Evolutionary conservation across 2,888 invertebrate genomes (phyloP).

Genomic region (Lagria hirta): DNA sequence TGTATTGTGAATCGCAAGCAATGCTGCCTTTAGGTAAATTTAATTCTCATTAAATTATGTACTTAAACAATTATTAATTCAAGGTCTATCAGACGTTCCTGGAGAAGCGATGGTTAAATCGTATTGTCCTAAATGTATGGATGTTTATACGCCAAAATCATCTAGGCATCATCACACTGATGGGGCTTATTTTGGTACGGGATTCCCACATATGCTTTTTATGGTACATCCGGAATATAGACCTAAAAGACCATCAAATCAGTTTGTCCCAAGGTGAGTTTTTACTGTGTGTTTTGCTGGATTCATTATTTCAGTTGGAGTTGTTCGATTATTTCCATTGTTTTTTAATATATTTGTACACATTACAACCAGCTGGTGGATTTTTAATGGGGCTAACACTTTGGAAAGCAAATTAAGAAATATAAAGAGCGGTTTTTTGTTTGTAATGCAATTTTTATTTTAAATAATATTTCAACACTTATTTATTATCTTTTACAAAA

Average conservation of each 20-base stretch:
- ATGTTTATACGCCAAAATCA: slow-evolving; percentile 98
- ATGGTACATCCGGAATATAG: slow-evolving; percentile 99
- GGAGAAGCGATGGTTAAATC: slow-evolving; percentile 99
- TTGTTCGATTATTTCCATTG: slow-evolving; percentile 2
- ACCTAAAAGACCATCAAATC: slow-evolving; percentile 93
- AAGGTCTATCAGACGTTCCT: slow-evolving; percentile 95
- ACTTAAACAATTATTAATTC: slow-evolving; percentile 21
- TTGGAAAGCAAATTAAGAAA: too few relatives aligned
- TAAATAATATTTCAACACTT: too few relatives aligned
- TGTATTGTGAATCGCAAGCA: slow-evolving; percentile 97
- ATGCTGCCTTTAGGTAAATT: slow-evolving; percentile 96
- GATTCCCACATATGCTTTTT: slow-evolving; percentile 99
- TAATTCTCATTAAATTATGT: too few relatives aligned
- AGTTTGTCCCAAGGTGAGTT: slow-evolving; percentile 96
- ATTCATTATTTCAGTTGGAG: slow-evolving; percentile 5
- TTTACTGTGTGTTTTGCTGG: too few relatives aligned
- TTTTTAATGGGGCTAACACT: neutral
- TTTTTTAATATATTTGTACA: too few relatives aligned
- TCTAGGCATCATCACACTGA: slow-evolving; percentile 98
- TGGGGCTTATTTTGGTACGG: slow-evolving; percentile 99
- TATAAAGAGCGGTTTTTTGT: too few relatives aligned
- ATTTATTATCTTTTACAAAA: too few relatives aligned
- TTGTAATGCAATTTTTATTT: too few relatives aligned
- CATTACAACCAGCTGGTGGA: too few relatives aligned
- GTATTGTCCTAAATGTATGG: slow-evolving; percentile 99